Base-by-base conservation (phyloP, 2,797 vertebrate species). In the Heterohyrax brucei region DNA sequence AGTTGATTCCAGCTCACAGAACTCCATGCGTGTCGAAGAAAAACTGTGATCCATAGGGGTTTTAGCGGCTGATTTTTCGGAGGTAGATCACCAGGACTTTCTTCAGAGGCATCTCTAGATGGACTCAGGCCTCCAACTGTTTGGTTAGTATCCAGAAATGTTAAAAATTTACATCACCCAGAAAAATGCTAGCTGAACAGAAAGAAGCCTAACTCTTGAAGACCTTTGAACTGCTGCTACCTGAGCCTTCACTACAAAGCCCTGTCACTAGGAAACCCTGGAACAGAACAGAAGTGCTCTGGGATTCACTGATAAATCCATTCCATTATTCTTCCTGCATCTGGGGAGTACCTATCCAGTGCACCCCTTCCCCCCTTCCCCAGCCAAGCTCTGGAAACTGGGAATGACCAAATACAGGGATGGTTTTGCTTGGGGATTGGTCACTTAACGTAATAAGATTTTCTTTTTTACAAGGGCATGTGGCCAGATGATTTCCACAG, bases 321-420 rank as follows among this genome's bases (percentile, higher is more conserved):
- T 24, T 61, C 30, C 5, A 1, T 44, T 26, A 2, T 39, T 79
- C 56, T 64, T 28, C 19, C 39, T 77, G 87, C 19, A 7, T 0
- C 28, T 59, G 53, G 10, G 61, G 46, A 50, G 59, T 16, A 1
- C 21, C 68, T 26, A 39, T 18, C 14, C 1, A 26, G 46, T 30
- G 50, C 21, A 46, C 18, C n/a, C 6, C 59, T 22, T 7, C 3
- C 59, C 7, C 59, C 59, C 3, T 1, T 21, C 7, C 59, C 59
- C 3, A 5, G 61, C 50, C 50, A 53, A 53, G 53, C 22, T 24
- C 19, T 33, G 46, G 16, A 1, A 26, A 9, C 83, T 8, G 19
- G 19, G 39, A 56, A 21, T 21, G 68, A 24, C 16, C 0, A 33
- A 28, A 30, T 7, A 9, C 9, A 6, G 39, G 2, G 0, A 10